Evolutionary conservation across 2,113 vertebrate species (phyloP).

Genomic region (Hyla sarda): DNA sequence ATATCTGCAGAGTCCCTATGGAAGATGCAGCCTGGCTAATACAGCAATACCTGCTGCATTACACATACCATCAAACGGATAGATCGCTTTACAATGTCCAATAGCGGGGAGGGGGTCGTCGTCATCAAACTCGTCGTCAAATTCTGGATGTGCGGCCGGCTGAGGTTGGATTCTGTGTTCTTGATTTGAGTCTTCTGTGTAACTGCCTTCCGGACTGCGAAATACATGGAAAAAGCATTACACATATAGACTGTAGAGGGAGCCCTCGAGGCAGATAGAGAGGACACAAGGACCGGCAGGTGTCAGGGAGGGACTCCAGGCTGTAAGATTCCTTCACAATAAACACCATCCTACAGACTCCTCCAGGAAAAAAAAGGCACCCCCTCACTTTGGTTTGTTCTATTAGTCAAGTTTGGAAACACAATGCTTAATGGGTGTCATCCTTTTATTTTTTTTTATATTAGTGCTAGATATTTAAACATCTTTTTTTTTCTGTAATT

Average conservation of each 20-base stretch:
- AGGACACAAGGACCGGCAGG: background rate
- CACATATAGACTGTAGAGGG: background rate
- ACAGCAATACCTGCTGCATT: too few relatives aligned
- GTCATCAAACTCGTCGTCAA: constrained; percentile 98
- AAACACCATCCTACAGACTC: background rate
- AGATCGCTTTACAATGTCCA: constrained; percentile 97
- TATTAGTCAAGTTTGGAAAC: too few relatives aligned
- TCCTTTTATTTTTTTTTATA: too few relatives aligned
- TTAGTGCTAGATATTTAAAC: too few relatives aligned
- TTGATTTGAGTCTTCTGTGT: constrained; percentile 93
- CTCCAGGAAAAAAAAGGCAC: too few relatives aligned
- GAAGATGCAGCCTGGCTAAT: background rate
- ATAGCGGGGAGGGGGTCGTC: constrained; percentile 95
- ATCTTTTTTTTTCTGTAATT: too few relatives aligned
- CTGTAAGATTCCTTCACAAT: too few relatives aligned
- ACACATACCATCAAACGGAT: constrained; percentile 90
- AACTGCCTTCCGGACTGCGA: constrained; percentile 94
- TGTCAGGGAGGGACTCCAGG: background rate
- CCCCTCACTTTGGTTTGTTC: too few relatives aligned
- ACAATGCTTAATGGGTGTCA: too few relatives aligned
- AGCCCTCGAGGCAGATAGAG: too few relatives aligned
- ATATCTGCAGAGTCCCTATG: background rate
- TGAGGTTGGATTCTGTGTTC: constrained; percentile 87
- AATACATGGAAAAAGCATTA: constrained; percentile 42
- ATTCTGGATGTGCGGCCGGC: constrained; percentile 78